Evolutionary conservation across 2,888 invertebrate genomes (phyloP), one percentile per base, ranked within the genome.

Genomic region (Amiota communis): DNA sequence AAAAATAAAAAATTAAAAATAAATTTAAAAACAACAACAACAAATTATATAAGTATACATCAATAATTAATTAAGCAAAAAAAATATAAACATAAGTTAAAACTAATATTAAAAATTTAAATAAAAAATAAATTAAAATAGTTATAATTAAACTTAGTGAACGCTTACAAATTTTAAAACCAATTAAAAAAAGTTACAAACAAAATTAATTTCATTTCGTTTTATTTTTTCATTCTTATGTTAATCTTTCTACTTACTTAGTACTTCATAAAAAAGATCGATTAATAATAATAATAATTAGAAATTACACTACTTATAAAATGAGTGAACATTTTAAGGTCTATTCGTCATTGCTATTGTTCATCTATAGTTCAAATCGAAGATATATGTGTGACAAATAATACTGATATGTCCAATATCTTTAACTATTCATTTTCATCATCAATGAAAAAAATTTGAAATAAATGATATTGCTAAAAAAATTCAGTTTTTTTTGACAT

Each of bases 391-490:
- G n/a, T n/a, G 23, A 2, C 23, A 23, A 23, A 23, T 23, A 73
- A 56, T 75, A 73, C 73, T 36, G 63, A 68, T 13, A 23, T 23
- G 23, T 23, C 23, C 23, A 68, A 74, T 65, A 36, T 36, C 36
- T 46, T 47, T 56, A 56, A 17, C 36, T 51, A 56, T 36, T 36
- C n/a, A 53, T 57, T 53, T 61, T 17, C 20, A 71, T 53, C 23
- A 51, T 63, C 8, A 15, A 46, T 83, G 83, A 84, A 78, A 84
- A 82, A 82, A 83, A 83, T n/a, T n/a, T n/a, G n/a, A n/a, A n/a
- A n/a, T n/a, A n/a, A n/a, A n/a, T n/a, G n/a, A n/a, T n/a, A n/a
- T n/a, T n/a, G n/a, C n/a, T n/a, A n/a, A n/a, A n/a, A n/a, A n/a
- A n/a, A n/a, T n/a, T n/a, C n/a, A n/a, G n/a, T n/a, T n/a, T n/a